Evolutionary conservation across 2,888 invertebrate genomes (phyloP), one percentile per base, ranked within the genome.

Genomic region (Drosophila affinis): DNA sequence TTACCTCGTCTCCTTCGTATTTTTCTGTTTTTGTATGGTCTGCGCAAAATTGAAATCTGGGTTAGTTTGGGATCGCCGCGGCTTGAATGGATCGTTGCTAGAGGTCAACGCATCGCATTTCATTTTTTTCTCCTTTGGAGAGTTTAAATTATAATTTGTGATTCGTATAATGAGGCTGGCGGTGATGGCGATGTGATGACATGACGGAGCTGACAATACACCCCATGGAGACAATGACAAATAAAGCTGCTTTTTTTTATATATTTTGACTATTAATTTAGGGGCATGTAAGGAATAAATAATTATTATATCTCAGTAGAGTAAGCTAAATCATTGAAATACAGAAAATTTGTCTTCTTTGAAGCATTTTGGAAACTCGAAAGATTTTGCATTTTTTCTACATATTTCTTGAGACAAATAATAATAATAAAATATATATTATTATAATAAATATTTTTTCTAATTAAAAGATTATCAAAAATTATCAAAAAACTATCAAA

Each of bases 81-180:
- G 24, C 29, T 49, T 54, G 24, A 62, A 32, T 29, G 63, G 10
- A 44, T 14, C 9, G 21, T 34, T 52, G 64, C 27, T 27, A 49
- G 69, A 56, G 65, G 65, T 67, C 69, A 67, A n/a, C 12, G 65
- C 24, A 49, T 62, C 10, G 44, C 14, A 44, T 55, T 65, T n/a
- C 29, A 27, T 29, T 27, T 27, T 24, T 24, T 24, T 27, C 9
- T 27, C 27, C 2, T 29, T 29, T 29, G 2, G 9, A 29, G 29
- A 17, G n/a, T 21, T 65, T 67, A 68, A 67, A 68, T 67, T 55
- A 51, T 24, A 24, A 68, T 67, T 68, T 56, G 48, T 68, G 68
- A 51, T 34, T 55, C 27, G 56, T 45, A 55, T 49, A 65, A 34
- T 54, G 48, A 17, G 32, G 9, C 17, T 46, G 48, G 10, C 10